Percentiles rank a stretch among this genome's conserved stretches.
Evolutionary conservation across 2,113 vertebrate species (phyloP).

Genomic region (Lycocorax pyrrhopterus): DNA sequence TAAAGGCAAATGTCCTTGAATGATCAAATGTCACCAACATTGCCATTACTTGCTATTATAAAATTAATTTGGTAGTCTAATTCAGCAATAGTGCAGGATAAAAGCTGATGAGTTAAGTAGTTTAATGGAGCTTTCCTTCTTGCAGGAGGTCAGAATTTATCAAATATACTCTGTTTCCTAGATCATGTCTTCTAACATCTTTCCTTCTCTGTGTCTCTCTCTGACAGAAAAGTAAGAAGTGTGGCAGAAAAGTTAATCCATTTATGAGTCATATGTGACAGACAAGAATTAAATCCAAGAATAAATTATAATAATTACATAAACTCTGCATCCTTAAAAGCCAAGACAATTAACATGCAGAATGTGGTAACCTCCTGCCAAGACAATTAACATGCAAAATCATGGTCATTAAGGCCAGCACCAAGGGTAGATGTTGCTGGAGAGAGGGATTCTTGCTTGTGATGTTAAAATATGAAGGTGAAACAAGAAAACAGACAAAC

Average conservation of each 20-base stretch:
- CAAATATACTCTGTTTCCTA: not conserved
- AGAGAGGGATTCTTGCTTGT: not conserved
- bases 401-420: not conserved
- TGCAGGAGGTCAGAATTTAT: not conserved
- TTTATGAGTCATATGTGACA: conserved; percentile 37
- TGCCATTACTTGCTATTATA: not conserved
- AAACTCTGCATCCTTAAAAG: conserved; percentile 17
- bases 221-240: conserved; percentile 1
- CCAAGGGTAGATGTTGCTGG: not conserved
- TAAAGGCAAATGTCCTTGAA: not conserved
- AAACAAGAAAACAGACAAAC: not conserved
- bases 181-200: not conserved
- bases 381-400: conserved; percentile 45
- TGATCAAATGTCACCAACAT: not conserved
- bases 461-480: not conserved
- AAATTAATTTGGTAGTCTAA: not conserved
- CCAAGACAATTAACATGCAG: conserved; percentile 36
- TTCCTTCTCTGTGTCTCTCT: not conserved
- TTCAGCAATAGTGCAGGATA: not conserved
- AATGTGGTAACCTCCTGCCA: not conserved
- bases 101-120: not conserved
- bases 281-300: conserved; percentile 26
- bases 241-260: conserved; percentile 29
- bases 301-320: conserved; percentile 55
- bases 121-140: not conserved